These are phyloP conservation scores for Mus spicilegus DNA, from an alignment of 2,113 vertebrate genomes.

Conservation along the genomic window DNA sequence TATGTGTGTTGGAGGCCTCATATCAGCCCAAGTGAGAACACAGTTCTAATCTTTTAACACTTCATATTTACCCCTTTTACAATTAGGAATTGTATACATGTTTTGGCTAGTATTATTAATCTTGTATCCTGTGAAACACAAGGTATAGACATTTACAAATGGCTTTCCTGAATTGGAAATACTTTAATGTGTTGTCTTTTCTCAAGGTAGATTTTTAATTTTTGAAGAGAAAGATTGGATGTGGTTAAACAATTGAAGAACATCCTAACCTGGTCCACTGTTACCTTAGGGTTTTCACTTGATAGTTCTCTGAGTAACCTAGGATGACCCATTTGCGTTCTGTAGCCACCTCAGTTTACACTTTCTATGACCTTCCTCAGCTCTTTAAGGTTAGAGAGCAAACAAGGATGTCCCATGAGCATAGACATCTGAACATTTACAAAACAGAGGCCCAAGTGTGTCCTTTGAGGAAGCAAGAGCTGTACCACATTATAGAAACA, in stretches of 20 bases:
- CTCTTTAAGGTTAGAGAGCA: background rate
- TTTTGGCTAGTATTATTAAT: background rate
- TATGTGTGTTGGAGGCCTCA: too few relatives aligned
- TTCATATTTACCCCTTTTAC: background rate
- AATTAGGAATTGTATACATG: background rate
- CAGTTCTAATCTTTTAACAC: background rate
- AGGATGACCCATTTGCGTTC: background rate
- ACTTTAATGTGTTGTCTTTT: background rate
- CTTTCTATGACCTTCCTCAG: background rate
- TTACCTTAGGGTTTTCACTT: background rate
- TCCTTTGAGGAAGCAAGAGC: background rate
- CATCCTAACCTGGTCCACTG: background rate
- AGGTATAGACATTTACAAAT: background rate
- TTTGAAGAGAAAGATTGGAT: background rate
- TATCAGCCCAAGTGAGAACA: too few relatives aligned
- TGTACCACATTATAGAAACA: conserved; percentile 30
- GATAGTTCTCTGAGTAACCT: background rate
- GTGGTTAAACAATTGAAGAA: background rate
- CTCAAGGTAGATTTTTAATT: background rate
- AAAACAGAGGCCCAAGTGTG: conserved; percentile 36
- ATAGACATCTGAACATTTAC: background rate
- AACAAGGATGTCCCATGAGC: background rate
- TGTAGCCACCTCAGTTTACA: background rate
- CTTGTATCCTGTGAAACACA: background rate
- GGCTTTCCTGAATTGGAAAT: background rate